These are phyloP conservation scores for Callipepla squamata DNA, from an alignment of 2,113 vertebrate genomes.

Conservation along the genomic window DNA sequence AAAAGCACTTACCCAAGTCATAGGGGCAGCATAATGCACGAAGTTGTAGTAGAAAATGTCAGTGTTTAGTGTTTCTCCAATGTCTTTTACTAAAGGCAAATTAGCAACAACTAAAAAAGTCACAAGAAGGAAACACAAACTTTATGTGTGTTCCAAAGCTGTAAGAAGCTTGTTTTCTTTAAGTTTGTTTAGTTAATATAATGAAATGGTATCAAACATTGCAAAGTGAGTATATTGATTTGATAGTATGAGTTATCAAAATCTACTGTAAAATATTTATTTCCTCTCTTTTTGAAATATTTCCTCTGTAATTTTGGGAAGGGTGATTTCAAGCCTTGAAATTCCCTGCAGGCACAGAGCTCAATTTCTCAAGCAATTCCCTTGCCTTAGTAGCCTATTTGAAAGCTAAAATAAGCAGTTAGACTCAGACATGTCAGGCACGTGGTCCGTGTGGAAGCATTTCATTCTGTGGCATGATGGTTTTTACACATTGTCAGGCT, in stretches of 20 bases:
- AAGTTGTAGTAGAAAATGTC: neutral
- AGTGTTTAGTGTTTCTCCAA: neutral
- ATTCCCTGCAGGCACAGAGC: neutral
- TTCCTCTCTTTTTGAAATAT: neutral
- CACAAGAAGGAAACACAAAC: neutral
- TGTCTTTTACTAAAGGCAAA: neutral
- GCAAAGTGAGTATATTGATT: neutral
- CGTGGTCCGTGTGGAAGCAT: neutral
- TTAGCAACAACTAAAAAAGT: neutral
- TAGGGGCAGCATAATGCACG: neutral
- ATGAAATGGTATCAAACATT: neutral
- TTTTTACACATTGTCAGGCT: neutral
- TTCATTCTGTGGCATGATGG: neutral
- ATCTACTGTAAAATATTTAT: neutral
- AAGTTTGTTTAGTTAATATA: slow-evolving; percentile 7
- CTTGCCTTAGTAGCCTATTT: neutral
- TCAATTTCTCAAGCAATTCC: neutral
- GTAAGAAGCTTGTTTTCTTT: neutral
- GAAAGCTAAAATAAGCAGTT: neutral
- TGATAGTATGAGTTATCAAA: neutral
- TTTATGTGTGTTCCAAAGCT: neutral
- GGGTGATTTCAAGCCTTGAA: neutral
- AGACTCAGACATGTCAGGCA: neutral
- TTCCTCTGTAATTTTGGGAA: neutral
- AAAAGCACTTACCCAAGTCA: neutral